Evolutionary conservation across 2,797 vertebrate species (phyloP), one percentile per base, ranked within the genome.

Genomic region (Iguana delicatissima): DNA sequence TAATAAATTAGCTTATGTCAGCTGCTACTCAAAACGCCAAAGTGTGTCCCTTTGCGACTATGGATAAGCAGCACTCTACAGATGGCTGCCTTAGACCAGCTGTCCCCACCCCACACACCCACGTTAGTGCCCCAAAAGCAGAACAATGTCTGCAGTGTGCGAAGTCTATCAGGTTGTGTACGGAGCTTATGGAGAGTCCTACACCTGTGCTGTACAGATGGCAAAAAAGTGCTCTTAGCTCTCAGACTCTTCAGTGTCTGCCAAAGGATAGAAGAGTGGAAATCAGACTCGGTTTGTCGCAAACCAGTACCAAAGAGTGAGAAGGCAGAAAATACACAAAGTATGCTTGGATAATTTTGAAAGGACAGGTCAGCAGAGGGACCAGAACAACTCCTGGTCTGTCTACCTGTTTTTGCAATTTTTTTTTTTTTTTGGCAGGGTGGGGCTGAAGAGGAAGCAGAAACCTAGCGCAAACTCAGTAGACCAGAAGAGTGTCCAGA

Each of bases 1-100:
- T 95, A 96, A 96, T 97, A 96, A 97, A 97, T 97, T 93, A 96
- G 91, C 64, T 93, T 18, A n/a, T 94, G 96, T 96, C 97, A 96
- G 95, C 92, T 92, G 94, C 89, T 46, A 5, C 89, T 57, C 38
- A 89, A 32, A 69, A 93, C 90, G 59, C 1, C 59, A 94, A 74
- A 94, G 86, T 81, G 95, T 94, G 94, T 89, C 86, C 0, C 2
- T 69, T 16, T 64, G 50, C 22, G 1, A 10, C 90, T 32, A 7
- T 69, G 0, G 94, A 1, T 4, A 38, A 89, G 80, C 46, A 76
- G 79, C 26, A 57, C 81, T 6, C 18, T 89, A 82, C 97, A 97
- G 96, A 97, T 96, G 97, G 96, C 94, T 1, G 12, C 55, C 67
- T 88, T 52, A 35, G 79, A 88, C 6, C 97, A 97, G 97, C 97